Percentiles rank a stretch among this genome's conserved stretches.
Evolutionary conservation across 1,140 invertebrate species (phyloP).

Genomic region (Trachelipus rathkii): DNA sequence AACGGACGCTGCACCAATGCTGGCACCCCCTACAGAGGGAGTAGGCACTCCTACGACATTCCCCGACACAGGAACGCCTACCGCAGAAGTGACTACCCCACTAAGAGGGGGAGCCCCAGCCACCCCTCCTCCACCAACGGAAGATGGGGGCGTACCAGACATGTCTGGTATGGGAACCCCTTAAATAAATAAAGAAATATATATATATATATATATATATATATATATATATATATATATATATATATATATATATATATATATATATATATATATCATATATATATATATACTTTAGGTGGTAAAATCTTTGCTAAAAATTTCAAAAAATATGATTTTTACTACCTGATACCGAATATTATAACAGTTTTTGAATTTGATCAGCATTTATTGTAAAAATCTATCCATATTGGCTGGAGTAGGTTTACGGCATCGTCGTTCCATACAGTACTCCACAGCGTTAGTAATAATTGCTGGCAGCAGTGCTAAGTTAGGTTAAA

Average conservation of each 20-base stretch:
- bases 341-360: too few species aligned
- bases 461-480: too few species aligned
- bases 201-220: conserved; percentile 26
- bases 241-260: conserved; percentile 26
- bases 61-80: conserved; percentile 15
- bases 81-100: neutral
- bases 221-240: conserved; percentile 17
- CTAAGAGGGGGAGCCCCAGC: conserved; percentile 2
- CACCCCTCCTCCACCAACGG: conserved; percentile 36
- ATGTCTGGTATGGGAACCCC: conserved; percentile 21
- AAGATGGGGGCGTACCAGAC: conserved; percentile 43
- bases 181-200: conserved; percentile 5
- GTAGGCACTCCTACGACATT: conserved; percentile 15
- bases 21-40: conserved; percentile 16
- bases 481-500: too few species aligned
- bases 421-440: too few species aligned
- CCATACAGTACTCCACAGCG: too few species aligned
- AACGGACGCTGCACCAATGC: conserved; percentile 27
- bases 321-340: too few species aligned
- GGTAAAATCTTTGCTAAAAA: too few species aligned
- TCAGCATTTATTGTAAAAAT: too few species aligned
- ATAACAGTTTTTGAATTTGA: too few species aligned
- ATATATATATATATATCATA: conserved; percentile 17
- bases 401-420: too few species aligned
- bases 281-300: too few species aligned